Base-by-base conservation (phyloP, 2,797 vertebrate genomes). In the Rhinella marina region DNA sequence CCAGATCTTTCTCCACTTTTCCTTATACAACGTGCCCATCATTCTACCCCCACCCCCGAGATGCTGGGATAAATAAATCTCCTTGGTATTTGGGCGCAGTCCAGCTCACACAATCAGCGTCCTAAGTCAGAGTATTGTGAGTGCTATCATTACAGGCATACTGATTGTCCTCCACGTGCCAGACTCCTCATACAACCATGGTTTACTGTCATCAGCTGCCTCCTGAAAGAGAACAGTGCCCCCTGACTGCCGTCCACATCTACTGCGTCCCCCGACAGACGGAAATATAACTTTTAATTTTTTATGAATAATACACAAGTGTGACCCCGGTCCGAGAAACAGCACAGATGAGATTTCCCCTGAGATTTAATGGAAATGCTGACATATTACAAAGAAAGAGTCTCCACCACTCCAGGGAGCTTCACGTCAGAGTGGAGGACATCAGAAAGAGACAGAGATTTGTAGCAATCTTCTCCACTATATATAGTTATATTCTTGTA, bases 281-380 rank as follows among this genome's bases (percentile, higher is more conserved):
- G 17, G 68, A 81, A 81, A 50, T 11, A 70, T 25, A 14, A 23
- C 56, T 64, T 88, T 85, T 82, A 86, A 78, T 88, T 32, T 68
- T 23, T 72, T n/a, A 86, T 88, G 81, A 88, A 88, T 86, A 77
- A 88, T 82, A 75, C 64, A 81, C 78, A 66, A 70, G 32, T 14
- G 57, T 68, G 84, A 77, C 84, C 78, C 29, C 8, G 21, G 62
- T 7, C 78, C 14, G 66, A 29, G 41, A 25, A 70, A 57, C n/a
- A 25, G 56, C 59, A 32, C 21, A 86, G 25, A 48, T 4, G 12
- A 82, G 88, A 73, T 77, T 86, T 82, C 78, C 64, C 57, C 2
- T 0, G 76, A 73, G 84, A 75, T 14, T 41, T 12, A 32, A 64
- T 81, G 82, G 77, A 85, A 78, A 86, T 86, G 70, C 68, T 78